A percentile compares a stretch with the other conserved stretches of the same genome.
Evolutionary conservation across 2,888 invertebrate species (phyloP).

Genomic region (Metopia argyrocephala): DNA sequence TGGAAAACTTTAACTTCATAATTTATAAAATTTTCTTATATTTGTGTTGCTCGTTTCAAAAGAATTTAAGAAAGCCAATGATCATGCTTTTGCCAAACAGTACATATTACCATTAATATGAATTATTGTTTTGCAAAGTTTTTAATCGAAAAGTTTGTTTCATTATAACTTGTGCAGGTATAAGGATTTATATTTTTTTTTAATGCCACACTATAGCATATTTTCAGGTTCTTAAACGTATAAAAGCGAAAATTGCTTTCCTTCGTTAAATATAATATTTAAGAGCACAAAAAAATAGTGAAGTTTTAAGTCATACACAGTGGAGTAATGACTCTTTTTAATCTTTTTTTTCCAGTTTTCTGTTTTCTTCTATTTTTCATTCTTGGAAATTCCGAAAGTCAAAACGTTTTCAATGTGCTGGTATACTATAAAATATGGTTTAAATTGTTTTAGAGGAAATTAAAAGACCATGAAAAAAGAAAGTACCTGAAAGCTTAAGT

Average conservation of each 20-base stretch:
- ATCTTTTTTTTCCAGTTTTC: too few species aligned
- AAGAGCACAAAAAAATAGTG: too few species aligned
- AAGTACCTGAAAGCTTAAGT: too few species aligned
- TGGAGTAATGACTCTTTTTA: too few species aligned
- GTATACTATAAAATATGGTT: too few species aligned
- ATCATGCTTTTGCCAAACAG: slow-evolving; percentile 13
- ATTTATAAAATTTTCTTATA: slow-evolving; percentile 6
- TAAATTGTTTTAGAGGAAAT: too few species aligned
- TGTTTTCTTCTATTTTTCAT: too few species aligned
- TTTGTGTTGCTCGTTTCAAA: neutral
- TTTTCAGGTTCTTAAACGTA: neutral
- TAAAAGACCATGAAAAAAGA: too few species aligned
- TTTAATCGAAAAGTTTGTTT: slow-evolving; percentile 60
- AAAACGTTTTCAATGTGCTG: too few species aligned
- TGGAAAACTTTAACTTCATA: neutral
- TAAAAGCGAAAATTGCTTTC: neutral
- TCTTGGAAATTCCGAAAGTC: too few species aligned
- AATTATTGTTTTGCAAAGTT: slow-evolving; percentile 55
- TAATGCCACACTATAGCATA: neutral
- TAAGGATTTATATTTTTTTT: slow-evolving; percentile 30
- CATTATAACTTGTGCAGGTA: slow-evolving; percentile 39
- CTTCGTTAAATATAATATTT: neutral
- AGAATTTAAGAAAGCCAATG: slow-evolving; percentile 32
- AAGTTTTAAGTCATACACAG: too few species aligned
- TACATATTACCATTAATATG: slow-evolving; percentile 45